A percentile compares a stretch with the other conserved stretches of the same genome.
Conservation (phyloP, 2,888 invertebrate genomes). For the Labia minor region DNA sequence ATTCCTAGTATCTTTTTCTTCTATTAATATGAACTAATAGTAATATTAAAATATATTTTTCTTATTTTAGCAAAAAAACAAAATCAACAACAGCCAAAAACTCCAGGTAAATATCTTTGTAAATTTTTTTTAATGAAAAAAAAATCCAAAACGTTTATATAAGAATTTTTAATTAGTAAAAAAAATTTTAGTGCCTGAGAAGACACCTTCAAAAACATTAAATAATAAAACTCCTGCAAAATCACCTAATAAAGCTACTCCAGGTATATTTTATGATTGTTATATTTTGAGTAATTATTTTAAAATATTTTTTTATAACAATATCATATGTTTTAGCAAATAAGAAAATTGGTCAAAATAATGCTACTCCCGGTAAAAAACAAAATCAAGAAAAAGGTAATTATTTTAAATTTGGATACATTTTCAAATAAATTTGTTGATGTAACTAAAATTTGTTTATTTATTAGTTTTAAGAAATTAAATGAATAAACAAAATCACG, state of each 20-base stretch:
- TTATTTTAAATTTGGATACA: not conserved
- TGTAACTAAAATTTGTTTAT: too few species aligned
- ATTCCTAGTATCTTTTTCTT: not conserved
- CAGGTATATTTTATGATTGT: not conserved
- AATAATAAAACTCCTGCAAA: too few species aligned
- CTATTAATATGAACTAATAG: not conserved
- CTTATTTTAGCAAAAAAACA: not conserved
- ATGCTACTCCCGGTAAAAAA: not conserved
- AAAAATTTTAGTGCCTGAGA: too few species aligned
- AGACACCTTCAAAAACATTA: too few species aligned
- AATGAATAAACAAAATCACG: too few species aligned
- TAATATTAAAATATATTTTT: not conserved
- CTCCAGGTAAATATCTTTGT: too few species aligned
- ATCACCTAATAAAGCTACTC: not conserved
- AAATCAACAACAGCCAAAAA: not conserved
- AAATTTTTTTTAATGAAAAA: too few species aligned
- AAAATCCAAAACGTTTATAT: too few species aligned
- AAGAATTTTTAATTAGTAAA: too few species aligned
- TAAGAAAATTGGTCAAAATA: not conserved
- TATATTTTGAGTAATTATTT: not conserved
- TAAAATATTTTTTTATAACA: not conserved
- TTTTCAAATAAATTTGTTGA: too few species aligned
- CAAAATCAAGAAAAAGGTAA: not conserved
- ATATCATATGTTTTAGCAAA: not conserved
- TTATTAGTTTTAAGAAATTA: too few species aligned